Evolutionary conservation across 2,888 invertebrate species (phyloP).

Genomic region (Nomada fabriciana): DNA sequence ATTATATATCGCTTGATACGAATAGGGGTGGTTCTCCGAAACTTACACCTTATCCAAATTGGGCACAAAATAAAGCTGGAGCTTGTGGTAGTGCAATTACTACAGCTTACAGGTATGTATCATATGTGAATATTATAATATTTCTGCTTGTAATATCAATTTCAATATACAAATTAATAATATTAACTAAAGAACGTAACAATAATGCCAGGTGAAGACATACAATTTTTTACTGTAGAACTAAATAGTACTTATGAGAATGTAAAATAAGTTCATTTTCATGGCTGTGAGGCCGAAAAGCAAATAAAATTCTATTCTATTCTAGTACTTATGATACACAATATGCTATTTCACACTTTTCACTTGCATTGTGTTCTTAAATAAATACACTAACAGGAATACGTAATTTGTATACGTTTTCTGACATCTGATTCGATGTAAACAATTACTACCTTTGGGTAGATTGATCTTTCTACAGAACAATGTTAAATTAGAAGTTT

Average conservation of each 20-base stretch:
- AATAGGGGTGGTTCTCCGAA: slow-evolving; percentile 90
- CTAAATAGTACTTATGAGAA: background rate
- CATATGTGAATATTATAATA: too few species aligned
- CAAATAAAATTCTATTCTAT: too few species aligned
- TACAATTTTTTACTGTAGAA: background rate
- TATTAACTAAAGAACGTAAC: too few species aligned
- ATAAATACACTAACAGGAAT: too few species aligned
- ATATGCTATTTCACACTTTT: background rate
- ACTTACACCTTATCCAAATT: slow-evolving; percentile 92
- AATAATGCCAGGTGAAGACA: background rate
- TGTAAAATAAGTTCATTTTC: too few species aligned
- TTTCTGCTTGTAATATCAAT: too few species aligned
- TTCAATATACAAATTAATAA: too few species aligned
- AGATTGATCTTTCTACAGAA: background rate
- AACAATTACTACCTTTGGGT: background rate
- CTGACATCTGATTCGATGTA: background rate
- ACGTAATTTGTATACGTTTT: background rate
- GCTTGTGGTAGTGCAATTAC: slow-evolving; percentile 91
- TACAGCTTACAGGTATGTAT: slow-evolving; percentile 88
- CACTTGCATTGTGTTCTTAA: background rate
- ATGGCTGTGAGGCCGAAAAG: too few species aligned
- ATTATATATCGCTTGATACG: slow-evolving; percentile 90
- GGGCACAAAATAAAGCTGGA: slow-evolving; percentile 90
- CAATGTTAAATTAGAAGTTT: background rate
- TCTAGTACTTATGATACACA: background rate